Conservation (phyloP, 2,797 vertebrate genomes). For the Novumbra hubbsi region DNA sequence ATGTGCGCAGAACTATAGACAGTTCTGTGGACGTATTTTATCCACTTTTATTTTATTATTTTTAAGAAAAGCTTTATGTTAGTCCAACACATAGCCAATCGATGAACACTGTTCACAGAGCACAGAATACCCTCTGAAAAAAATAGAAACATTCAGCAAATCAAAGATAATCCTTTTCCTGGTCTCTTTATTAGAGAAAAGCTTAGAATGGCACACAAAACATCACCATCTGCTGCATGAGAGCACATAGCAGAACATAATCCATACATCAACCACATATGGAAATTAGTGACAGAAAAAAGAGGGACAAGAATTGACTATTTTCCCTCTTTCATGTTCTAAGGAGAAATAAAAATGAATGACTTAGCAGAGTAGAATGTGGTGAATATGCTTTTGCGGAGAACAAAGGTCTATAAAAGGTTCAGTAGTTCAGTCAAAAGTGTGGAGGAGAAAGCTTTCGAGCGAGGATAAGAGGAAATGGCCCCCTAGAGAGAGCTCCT, state of each 20-base stretch:
- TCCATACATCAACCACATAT: slow-evolving; percentile 52
- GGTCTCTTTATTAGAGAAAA: slow-evolving; percentile 47
- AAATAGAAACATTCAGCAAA: slow-evolving; percentile 46
- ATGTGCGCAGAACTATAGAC: not conserved
- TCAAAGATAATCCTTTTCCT: slow-evolving; percentile 46
- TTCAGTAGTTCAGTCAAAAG: slow-evolving; percentile 1
- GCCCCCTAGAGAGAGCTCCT: slow-evolving; percentile 1
- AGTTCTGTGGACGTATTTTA: not conserved
- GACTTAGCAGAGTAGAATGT: slow-evolving; percentile 35
- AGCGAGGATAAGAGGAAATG: not conserved
- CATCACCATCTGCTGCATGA: slow-evolving; percentile 48
- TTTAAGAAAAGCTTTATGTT: not conserved
- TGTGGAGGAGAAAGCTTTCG: not conserved
- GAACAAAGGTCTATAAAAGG: slow-evolving; percentile 6
- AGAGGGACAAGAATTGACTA: slow-evolving; percentile 24
- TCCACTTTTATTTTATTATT: too few relatives aligned
- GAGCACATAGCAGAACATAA: slow-evolving; percentile 37
- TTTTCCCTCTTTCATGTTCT: slow-evolving; percentile 29
- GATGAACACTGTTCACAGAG: not conserved
- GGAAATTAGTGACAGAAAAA: slow-evolving; percentile 48
- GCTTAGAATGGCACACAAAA: slow-evolving; percentile 49
- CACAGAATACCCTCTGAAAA: not conserved
- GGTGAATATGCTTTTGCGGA: not conserved
- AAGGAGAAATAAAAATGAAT: slow-evolving; percentile 42
- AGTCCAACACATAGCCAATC: not conserved